These are phyloP conservation scores for Cephus cinctus DNA, from an alignment of 1,140 invertebrate genomes.

Conservation along the genomic window DNA sequence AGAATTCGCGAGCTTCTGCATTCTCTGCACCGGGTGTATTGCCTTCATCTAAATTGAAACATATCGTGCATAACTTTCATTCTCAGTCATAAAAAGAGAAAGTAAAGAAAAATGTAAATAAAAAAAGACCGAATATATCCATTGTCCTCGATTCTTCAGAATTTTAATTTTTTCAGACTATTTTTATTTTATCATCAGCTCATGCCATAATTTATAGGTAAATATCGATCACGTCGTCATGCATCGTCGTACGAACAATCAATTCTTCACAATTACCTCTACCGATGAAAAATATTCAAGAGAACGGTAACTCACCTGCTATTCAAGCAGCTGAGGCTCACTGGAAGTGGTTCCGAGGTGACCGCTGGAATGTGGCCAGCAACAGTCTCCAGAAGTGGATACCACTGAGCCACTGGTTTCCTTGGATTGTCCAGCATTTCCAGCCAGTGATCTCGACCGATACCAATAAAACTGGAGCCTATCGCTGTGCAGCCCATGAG, in stretches of 20 bases:
- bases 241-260: too few species aligned
- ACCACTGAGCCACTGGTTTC: conserved; percentile 85
- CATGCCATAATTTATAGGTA: too few species aligned
- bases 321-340: conserved; percentile 66
- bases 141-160: too few species aligned
- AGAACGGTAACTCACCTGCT: conserved; percentile 61
- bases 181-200: too few species aligned
- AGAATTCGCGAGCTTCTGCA: conserved; percentile 19
- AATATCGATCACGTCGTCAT: too few species aligned
- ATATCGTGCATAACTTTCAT: not conserved
- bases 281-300: too few species aligned
- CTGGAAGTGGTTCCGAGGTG: conserved; percentile 57
- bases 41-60: conserved; percentile 25
- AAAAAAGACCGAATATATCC: too few species aligned
- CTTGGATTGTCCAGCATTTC: conserved; percentile 85
- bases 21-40: conserved; percentile 4
- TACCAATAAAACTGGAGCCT: conserved; percentile 73
- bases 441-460: conserved; percentile 85
- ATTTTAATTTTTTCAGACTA: too few species aligned
- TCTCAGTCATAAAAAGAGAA: not conserved
- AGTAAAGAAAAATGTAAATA: too few species aligned
- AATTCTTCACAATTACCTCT: too few species aligned
- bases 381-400: conserved; percentile 70
- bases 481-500: conserved; percentile 82
- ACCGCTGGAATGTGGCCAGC: conserved; percentile 60